These are phyloP conservation scores for Atta cephalotes DNA, from an alignment of 1,140 invertebrate species.

Conservation along the genomic window DNA sequence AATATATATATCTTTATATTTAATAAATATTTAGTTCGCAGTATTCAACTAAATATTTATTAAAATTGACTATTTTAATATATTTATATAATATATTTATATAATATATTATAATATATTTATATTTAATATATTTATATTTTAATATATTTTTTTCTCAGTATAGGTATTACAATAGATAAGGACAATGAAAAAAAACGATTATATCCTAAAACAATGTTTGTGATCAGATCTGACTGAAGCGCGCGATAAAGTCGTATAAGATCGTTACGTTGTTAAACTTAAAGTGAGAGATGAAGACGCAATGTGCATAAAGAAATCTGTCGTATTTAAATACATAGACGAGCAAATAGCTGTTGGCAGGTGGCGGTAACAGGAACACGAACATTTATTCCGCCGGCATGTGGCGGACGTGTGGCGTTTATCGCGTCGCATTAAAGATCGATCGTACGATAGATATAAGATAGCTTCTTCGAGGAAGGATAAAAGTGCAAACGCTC, in stretches of 20 bases:
- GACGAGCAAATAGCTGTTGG: constrained; percentile 17
- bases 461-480: constrained; percentile 17
- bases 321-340: constrained; percentile 24
- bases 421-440: constrained; percentile 59
- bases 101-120: no score
- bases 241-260: not conserved
- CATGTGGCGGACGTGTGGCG: constrained; percentile 52
- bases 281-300: constrained; percentile 27
- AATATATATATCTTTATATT: no score
- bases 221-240: not conserved
- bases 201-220: not conserved
- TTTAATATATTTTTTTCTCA: no score
- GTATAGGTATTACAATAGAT: no score
- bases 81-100: no score
- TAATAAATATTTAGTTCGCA: no score
- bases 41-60: no score
- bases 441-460: constrained; percentile 42
- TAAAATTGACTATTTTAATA: no score
- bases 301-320: not conserved
- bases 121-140: no score
- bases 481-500: constrained; percentile 47
- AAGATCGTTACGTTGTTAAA: constrained; percentile 7
- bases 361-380: constrained; percentile 42
- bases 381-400: constrained; percentile 44
- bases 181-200: no score